A percentile compares a stretch with the other conserved stretches of the same genome.
Conservation (phyloP, 2,888 invertebrate species). For the Drosophila macrospina region DNA sequence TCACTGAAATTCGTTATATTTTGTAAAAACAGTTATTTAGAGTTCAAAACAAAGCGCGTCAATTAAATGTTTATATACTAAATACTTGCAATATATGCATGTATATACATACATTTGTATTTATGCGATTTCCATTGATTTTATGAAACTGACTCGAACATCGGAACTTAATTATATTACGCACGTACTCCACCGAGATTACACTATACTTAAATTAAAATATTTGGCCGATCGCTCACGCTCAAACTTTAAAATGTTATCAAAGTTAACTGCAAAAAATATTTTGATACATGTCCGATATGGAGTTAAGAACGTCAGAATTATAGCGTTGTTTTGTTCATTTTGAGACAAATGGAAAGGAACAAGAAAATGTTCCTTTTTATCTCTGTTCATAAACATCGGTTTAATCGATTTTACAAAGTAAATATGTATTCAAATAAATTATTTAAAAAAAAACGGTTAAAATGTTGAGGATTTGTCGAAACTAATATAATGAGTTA, state of each 20-base stretch:
- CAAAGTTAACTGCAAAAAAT: not conserved
- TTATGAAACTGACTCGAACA: not conserved
- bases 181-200: not conserved
- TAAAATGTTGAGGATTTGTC: too few relatives aligned
- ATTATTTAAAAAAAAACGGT: too few relatives aligned
- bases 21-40: not conserved
- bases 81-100: not conserved
- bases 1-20: not conserved
- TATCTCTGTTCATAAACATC: not conserved
- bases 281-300: conserved; percentile 4
- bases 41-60: not conserved
- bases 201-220: conserved; percentile 3
- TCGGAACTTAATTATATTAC: not conserved
- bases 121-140: conserved; percentile 11
- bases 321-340: not conserved
- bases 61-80: conserved; percentile 2
- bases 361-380: not conserved
- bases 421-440: too few relatives aligned
- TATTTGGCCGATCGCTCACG: not conserved
- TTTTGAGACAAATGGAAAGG: conserved; percentile 3
- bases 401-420: not conserved
- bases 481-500: too few relatives aligned
- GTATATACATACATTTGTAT: not conserved
- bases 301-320: not conserved
- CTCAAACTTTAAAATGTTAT: not conserved